These are phyloP conservation scores for Vicugna pacos DNA, from an alignment of 2,113 vertebrate species.

Conservation along the genomic window DNA sequence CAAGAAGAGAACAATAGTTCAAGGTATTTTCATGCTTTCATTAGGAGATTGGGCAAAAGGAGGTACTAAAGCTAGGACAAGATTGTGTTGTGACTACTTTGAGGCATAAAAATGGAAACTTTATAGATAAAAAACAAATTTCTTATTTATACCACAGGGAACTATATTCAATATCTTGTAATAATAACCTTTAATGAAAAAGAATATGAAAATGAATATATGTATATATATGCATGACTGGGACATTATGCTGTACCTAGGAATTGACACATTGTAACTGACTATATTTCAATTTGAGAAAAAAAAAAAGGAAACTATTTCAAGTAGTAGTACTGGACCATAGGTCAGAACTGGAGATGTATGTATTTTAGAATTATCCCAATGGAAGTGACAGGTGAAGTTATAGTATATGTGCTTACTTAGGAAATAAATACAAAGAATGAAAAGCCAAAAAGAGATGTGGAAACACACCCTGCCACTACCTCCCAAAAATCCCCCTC, in stretches of 20 bases:
- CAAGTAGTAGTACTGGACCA: neutral
- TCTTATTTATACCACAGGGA: too few relatives aligned
- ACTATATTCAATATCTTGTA: too few relatives aligned
- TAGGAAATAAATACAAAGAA: neutral
- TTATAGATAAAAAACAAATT: too few relatives aligned
- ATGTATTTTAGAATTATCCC: neutral
- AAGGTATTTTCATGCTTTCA: neutral
- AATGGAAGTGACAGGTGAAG: neutral
- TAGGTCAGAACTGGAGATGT: neutral
- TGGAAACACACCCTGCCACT: neutral
- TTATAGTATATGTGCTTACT: neutral
- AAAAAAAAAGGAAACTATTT: neutral
- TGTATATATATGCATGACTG: too few relatives aligned
- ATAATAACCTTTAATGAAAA: too few relatives aligned
- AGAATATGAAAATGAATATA: too few relatives aligned
- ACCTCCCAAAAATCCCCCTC: neutral
- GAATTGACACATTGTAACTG: too few relatives aligned
- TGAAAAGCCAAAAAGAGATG: neutral
- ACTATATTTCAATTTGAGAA: too few relatives aligned
- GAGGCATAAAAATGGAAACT: constrained; percentile 3
- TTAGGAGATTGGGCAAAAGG: neutral
- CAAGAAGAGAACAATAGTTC: neutral
- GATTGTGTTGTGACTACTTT: neutral
- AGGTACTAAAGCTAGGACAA: neutral
- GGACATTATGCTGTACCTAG: too few relatives aligned